Base-by-base conservation (phyloP, 2,888 invertebrate genomes). In the Endotricha flammealis region DNA sequence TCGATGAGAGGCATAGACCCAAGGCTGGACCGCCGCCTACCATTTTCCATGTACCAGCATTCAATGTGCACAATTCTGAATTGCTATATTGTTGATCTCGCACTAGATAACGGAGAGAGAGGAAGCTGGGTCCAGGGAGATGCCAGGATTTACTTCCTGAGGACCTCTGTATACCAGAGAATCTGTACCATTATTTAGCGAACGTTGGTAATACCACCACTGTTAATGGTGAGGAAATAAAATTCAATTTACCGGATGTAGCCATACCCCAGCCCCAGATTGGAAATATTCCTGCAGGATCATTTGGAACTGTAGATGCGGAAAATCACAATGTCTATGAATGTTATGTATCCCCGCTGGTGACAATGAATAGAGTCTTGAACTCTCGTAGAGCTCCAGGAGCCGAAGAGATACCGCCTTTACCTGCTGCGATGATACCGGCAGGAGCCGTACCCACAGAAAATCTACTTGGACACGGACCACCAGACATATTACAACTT, bases 1-100 rank as follows among this genome's bases (percentile, higher is more conserved):
- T 39, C 42, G 32, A 25, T 47, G 24, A 16, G 43, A 0, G 43
- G 39, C 2, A 25, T 46, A 2, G 46, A 39, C 10, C 46, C 46
- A 1, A 25, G 46, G 0, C 16, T 47, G 8, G 29, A 39, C 23
- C 42, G 42, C 3, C 12, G 48, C 0, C 16, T 46, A 9, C 48
- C 46, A 0, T 12, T 38, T 3, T 32, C 32, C 1, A 38, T 42
- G 36, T 46, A 41, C 10, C 34, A 38, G 4, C 48, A 48, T 12
- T 40, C 39, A 0, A 42, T 39, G 41, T 2, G 22, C 1, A 41
- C 22, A 0, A 45, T 46, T 16, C 22, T 48, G 4, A 48, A 48
- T n/a, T n/a, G n/a, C n/a, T n/a, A n/a, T n/a, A n/a, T n/a, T n/a
- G n/a, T n/a, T n/a, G n/a, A n/a, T n/a, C n/a, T n/a, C n/a, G n/a